Conservation (phyloP, 2,888 invertebrate genomes). For the Drosophila pullipes region DNA sequence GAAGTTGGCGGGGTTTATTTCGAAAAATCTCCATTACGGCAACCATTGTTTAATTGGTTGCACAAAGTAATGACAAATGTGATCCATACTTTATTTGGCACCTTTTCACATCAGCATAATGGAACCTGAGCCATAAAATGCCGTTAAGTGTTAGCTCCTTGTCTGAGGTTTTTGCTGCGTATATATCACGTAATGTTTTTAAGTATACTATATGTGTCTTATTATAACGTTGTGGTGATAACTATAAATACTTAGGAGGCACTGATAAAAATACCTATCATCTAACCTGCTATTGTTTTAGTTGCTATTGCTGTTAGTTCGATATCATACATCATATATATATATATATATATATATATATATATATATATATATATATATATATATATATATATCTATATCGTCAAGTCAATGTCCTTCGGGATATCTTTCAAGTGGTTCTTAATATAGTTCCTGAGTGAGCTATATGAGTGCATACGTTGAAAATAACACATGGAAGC, state of each 20-base stretch:
- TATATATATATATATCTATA: too few relatives aligned
- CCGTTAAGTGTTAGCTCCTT: neutral
- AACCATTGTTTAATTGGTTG: neutral
- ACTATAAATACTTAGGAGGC: neutral
- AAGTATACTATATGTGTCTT: neutral
- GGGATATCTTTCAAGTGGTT: neutral
- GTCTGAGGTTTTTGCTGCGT: neutral
- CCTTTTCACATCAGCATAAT: neutral
- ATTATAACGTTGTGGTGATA: neutral
- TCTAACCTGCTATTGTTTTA: neutral
- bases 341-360: too few relatives aligned
- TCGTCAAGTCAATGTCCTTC: too few relatives aligned
- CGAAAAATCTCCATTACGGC: neutral
- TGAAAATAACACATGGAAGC: neutral
- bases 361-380: too few relatives aligned
- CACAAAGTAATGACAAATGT: neutral
- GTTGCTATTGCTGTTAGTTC: neutral
- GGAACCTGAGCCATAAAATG: neutral
- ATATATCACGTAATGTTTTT: neutral
- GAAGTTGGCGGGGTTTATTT: neutral
- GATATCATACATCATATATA: neutral
- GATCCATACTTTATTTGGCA: neutral
- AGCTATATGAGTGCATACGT: neutral
- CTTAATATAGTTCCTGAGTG: neutral
- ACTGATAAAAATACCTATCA: neutral